Evolutionary conservation across 2,888 invertebrate species (phyloP), one percentile per base, ranked within the genome.

Genomic region (Homarus gammarus): DNA sequence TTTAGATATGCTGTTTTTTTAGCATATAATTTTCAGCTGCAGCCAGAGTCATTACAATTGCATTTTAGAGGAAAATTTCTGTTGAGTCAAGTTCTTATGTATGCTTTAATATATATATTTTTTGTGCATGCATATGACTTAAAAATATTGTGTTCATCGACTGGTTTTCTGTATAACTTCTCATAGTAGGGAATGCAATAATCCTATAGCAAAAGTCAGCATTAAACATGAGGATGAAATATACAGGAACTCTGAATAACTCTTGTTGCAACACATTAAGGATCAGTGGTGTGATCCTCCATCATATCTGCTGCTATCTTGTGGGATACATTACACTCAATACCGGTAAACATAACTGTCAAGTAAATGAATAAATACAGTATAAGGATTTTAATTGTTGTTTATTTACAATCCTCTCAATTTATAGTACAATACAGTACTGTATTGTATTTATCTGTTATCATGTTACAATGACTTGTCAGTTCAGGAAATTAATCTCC

Each of bases 221-320:
- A 56, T 56, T 56, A 18, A 18, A 5, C 15, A 56, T 18, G 56
- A 56, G 64, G n/a, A 22, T 64, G 64, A 64, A 64, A 10, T 64
- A n/a, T 64, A 22, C 64, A 64, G 64, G 15, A 64, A 64, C 64
- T 56, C 56, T 64, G 64, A 64, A 27, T 10, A 2, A 27, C 64
- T 27, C 64, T n/a, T 27, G 64, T 64, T 64, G 64, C 64, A 64
- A 64, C 64, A 64, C 64, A n/a, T n/a, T 64, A 64, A 15, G 64
- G 64, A 22, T n/a, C 75, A 27, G 75, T 75, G 75, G 75, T 49
- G 75, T 49, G 27, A 75, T 75, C 44, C 44, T 75, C 75, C 75
- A 75, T 44, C 31, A 40, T 49, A 44, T 40, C 44, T 75, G 44
- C 75, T 75, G 75, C 31, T 49, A 27, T 44, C 75, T 44, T 75